Percentiles rank a stretch among this genome's conserved stretches.
These are phyloP conservation scores for Leptinotarsa texana DNA, from an alignment of 1,140 invertebrate genomes.

Conservation along the genomic window DNA sequence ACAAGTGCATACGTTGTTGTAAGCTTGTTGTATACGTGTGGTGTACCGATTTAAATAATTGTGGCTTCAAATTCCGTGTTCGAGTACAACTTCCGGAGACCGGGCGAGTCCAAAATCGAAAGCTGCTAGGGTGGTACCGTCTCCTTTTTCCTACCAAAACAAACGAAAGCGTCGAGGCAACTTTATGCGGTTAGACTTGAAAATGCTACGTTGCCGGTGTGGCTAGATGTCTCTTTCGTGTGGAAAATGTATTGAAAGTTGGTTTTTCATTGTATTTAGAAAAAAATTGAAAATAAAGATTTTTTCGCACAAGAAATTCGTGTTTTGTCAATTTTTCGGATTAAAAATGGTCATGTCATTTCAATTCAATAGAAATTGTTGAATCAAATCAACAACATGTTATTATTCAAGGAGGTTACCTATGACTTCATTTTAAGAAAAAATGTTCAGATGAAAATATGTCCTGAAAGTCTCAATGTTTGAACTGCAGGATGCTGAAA, in stretches of 20 bases:
- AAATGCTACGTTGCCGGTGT: background rate
- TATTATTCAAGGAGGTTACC: no score
- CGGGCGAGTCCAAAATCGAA: constrained; percentile 34
- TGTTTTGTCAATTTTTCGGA: no score
- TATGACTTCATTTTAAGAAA: no score
- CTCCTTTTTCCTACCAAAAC: constrained; percentile 5
- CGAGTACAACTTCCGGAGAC: constrained; percentile 25
- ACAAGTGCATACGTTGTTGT: constrained; percentile 17
- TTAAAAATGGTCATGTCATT: no score
- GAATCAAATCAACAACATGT: no score
- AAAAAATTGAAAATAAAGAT: background rate
- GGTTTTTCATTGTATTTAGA: no score
- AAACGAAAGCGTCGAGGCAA: constrained; percentile 5
- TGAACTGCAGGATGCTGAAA: no score
- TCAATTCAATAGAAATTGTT: no score
- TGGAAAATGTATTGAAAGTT: no score
- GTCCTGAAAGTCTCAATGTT: no score
- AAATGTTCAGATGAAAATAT: no score
- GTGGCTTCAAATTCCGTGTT: constrained; percentile 16
- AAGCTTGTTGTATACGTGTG: background rate
- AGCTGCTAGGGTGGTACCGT: constrained; percentile 19
- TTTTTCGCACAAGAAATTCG: no score
- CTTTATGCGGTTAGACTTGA: constrained; percentile 1
- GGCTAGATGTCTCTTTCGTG: background rate
- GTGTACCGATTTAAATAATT: constrained; percentile 27